Evolutionary conservation across 2,888 invertebrate species (phyloP), one percentile per base, ranked within the genome.

Genomic region (Synanthedon formicaeformis): DNA sequence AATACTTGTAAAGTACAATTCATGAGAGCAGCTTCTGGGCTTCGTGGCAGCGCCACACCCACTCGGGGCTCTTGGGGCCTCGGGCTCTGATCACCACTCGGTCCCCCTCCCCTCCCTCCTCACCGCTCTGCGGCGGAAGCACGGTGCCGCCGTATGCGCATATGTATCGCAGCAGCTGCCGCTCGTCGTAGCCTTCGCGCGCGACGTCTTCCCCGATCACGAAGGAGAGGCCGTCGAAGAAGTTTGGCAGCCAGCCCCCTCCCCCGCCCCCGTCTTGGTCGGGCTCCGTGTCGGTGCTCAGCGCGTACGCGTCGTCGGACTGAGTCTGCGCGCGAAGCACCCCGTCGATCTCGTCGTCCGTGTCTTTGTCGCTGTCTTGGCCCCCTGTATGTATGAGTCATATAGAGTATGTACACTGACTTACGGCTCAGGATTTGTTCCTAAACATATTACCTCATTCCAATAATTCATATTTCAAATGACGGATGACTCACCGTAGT

Each of bases 311-410:
- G 10, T 53, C 53, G 5, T 64, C 65, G 2, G 59, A 54, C 4
- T 58, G 61, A 12, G 41, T n/a, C 1, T 71, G 66, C 41, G 67
- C 61, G 51, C 64, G 67, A 2, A 78, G 53, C 1, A 80, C 88
- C 73, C 75, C 81, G 61, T 90, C 86, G 51, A 91, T 89, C 68
- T 91, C 90, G 58, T 92, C 92, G 60, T 92, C 92, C 0, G 91
- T 91, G 34, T 34, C 34, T 34, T 8, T 10, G 10, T 34, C 34
- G 34, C 34, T 34, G 34, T 34, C 34, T 34, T 10, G 34, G 34
- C 5, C 27, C 27, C 1, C 27, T 27, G 27, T 6, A 5, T 5
- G 5, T 5, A 27, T 5, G 27, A 27, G 1, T 27, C 1, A 4
- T 27, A 27, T 27, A 27, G 27, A 27, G 5, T 27, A n/a, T n/a